A percentile compares a stretch with the other conserved stretches of the same genome.
Evolutionary conservation across 2,888 invertebrate genomes (phyloP).

Genomic region (Gryllus longicercus): DNA sequence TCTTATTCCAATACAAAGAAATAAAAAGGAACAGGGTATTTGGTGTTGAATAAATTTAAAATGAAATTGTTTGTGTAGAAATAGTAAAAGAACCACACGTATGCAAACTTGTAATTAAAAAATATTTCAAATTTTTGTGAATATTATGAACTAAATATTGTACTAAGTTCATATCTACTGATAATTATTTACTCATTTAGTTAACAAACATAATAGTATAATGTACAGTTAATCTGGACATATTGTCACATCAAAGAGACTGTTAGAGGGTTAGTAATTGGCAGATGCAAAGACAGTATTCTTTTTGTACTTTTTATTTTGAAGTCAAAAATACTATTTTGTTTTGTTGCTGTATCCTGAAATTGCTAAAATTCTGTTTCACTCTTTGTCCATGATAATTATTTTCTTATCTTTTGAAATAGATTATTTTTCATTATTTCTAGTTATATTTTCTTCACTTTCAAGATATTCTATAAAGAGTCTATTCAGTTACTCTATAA

Average conservation of each 20-base stretch:
- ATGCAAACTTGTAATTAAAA: neutral
- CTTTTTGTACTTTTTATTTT: neutral
- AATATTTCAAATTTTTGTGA: neutral
- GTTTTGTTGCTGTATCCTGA: neutral
- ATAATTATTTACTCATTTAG: conserved; percentile 2
- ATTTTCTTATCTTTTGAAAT: too few species aligned
- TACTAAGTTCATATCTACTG: neutral
- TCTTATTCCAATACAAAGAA: neutral
- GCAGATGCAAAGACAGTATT: neutral
- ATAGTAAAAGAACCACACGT: too few species aligned
- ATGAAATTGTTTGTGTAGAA: neutral
- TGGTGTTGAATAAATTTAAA: neutral
- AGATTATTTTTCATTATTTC: too few species aligned
- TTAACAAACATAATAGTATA: neutral
- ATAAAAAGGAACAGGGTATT: neutral
- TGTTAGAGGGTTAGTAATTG: conserved; percentile 3
- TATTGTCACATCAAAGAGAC: conserved; percentile 11
- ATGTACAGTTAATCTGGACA: neutral
- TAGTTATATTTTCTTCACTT: conserved; percentile 12
- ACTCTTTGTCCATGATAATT: neutral
- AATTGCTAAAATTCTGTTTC: neutral
- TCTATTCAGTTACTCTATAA: neutral
- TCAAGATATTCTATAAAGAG: neutral
- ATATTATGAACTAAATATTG: neutral
- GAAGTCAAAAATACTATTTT: neutral